A percentile compares a stretch with the other conserved stretches of the same genome.
phyloP scores from a whole-genome alignment of 2,113 vertebrate species.

The Mesitornis unicolor region DNA sequence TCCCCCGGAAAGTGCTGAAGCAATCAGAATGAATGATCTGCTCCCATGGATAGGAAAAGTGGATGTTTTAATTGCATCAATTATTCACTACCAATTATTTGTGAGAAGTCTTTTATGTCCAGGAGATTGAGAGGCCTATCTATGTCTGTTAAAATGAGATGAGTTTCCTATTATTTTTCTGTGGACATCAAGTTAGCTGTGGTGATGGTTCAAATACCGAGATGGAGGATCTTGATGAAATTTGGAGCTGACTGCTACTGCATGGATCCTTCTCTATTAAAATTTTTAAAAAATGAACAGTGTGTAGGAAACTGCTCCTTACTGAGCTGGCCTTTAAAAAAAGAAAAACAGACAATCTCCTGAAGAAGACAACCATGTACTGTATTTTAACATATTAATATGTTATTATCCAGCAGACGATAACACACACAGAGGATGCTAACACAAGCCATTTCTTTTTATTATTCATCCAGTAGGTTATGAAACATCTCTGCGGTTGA shows the following conservation, averaged over 20 bases:
- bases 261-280: neutral
- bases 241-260: neutral
- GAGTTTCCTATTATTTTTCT: neutral
- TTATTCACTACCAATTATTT: neutral
- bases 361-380: neutral
- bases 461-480: neutral
- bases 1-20: neutral
- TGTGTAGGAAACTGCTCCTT: neutral
- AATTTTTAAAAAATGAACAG: neutral
- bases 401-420: neutral
- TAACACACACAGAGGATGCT: neutral
- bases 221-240: accelerated
- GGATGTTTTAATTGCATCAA: slow-evolving; percentile 14
- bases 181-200: neutral
- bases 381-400: neutral
- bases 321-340: neutral
- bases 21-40: slow-evolving; percentile 1
- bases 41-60: neutral
- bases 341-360: neutral
- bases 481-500: neutral
- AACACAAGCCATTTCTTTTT: neutral
- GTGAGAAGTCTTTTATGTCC: neutral
- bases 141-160: neutral
- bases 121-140: neutral
- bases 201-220: neutral